Conservation (phyloP, 2,113 vertebrate genomes). For the Pitta sordida region DNA sequence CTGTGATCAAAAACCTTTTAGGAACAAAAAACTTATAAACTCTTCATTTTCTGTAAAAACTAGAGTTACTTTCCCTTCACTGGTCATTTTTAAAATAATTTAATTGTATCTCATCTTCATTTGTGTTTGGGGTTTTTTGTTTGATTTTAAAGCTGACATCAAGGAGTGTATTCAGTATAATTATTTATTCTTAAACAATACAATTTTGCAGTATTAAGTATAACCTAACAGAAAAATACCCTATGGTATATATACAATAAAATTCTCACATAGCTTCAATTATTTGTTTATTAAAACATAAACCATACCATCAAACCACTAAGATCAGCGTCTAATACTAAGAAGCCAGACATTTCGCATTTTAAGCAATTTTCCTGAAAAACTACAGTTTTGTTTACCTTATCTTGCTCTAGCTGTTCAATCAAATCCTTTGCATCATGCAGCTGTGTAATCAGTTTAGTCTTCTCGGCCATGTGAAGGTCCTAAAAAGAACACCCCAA, state of each 20-base stretch:
- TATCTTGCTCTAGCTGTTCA: conserved; percentile 97
- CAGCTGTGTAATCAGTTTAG: conserved; percentile 92
- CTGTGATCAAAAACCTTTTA: neutral
- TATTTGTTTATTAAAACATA: neutral
- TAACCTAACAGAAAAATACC: neutral
- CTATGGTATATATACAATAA: neutral
- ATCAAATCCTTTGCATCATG: conserved; percentile 94
- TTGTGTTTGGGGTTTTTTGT: neutral
- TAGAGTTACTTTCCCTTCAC: neutral
- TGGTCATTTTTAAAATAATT: neutral
- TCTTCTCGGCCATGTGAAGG: conserved; percentile 92
- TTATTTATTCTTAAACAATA: neutral
- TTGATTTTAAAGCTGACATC: neutral
- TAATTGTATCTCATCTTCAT: neutral
- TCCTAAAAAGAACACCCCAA: conserved; percentile 76
- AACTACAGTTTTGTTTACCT: conserved; percentile 77
- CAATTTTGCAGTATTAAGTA: neutral
- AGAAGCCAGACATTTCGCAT: neutral
- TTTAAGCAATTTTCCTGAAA: neutral
- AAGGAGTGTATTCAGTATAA: neutral
- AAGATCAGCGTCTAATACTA: conserved; percentile 21
- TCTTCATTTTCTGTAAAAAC: neutral
- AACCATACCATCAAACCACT: neutral
- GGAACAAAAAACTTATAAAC: neutral
- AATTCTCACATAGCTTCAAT: neutral